Evolutionary conservation across 2,113 vertebrate genomes (phyloP).

Genomic region (Natator depressus): DNA sequence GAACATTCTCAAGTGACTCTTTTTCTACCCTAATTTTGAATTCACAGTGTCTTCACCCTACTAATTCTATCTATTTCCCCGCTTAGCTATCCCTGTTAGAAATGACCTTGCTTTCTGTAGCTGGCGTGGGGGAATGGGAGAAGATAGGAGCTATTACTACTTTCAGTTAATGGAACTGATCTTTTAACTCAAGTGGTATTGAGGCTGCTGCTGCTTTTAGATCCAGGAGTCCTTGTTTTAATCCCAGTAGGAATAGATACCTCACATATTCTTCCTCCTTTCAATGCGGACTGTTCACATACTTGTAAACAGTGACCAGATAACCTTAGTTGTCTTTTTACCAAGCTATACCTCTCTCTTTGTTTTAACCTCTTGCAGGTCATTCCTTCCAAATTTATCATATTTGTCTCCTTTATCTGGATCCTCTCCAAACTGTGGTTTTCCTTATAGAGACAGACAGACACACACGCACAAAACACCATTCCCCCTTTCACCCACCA

Average conservation of each 20-base stretch:
- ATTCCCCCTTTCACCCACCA: background rate
- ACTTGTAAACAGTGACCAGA: background rate
- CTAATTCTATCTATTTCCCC: background rate
- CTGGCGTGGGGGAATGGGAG: background rate
- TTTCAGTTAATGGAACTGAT: background rate
- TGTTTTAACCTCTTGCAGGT: background rate
- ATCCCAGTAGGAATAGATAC: background rate
- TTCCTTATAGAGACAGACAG: background rate
- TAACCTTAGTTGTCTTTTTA: background rate
- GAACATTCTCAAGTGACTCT: background rate
- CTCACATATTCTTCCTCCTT: background rate
- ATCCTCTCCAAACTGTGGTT: background rate
- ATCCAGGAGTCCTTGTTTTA: background rate
- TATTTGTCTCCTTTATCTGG: background rate
- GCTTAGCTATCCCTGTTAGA: background rate
- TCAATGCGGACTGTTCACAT: background rate
- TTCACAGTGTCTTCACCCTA: background rate
- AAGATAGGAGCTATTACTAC: background rate
- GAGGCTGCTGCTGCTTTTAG: background rate
- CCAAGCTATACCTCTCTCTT: background rate
- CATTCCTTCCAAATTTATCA: background rate
- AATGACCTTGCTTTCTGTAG: background rate
- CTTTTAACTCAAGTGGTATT: conserved; percentile 12
- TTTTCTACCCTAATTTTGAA: background rate
- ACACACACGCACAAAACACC: background rate